phyloP scores from a whole-genome alignment of 2,888 invertebrate species.

The Amphipoea oculea region DNA sequence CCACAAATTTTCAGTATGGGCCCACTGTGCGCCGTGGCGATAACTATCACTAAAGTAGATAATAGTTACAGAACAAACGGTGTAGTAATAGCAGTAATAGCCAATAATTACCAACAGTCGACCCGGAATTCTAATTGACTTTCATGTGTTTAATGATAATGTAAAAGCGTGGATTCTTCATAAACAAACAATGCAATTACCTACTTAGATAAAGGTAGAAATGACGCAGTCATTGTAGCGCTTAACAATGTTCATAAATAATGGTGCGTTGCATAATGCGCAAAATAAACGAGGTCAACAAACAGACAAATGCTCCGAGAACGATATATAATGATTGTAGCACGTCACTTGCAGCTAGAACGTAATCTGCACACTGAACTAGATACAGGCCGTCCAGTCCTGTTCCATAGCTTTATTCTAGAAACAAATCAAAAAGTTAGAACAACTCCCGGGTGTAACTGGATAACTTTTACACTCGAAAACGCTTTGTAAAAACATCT shows the following conservation, averaged over 20 bases:
- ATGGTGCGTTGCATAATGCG: slow-evolving; percentile 68
- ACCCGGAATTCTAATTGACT: slow-evolving; percentile 48
- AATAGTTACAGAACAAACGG: slow-evolving; percentile 32
- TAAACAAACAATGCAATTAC: slow-evolving; percentile 46
- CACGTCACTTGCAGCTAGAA: slow-evolving; percentile 61
- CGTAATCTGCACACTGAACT: slow-evolving; percentile 51
- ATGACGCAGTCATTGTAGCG: slow-evolving; percentile 51
- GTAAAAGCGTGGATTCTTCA: slow-evolving; percentile 35
- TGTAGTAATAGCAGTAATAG: slow-evolving; percentile 43
- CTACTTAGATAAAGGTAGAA: slow-evolving; percentile 57
- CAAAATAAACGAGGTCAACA: slow-evolving; percentile 70
- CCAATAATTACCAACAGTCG: slow-evolving; percentile 45
- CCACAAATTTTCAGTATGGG: too few species aligned
- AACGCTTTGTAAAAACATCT: slow-evolving; percentile 43
- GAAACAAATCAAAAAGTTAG: slow-evolving; percentile 37
- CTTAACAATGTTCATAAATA: slow-evolving; percentile 30
- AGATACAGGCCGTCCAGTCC: slow-evolving; percentile 27
- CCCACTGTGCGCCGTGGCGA: slow-evolving; percentile 34
- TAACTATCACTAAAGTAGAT: slow-evolving; percentile 23
- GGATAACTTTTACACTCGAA: slow-evolving; percentile 41
- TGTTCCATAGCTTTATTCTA: slow-evolving; percentile 19
- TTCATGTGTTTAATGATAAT: slow-evolving; percentile 42
- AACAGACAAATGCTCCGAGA: slow-evolving; percentile 60
- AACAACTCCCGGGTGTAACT: slow-evolving; percentile 21
- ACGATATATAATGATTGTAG: slow-evolving; percentile 62